Conservation (phyloP, 2,888 invertebrate species). For the Julus scandinavius region DNA sequence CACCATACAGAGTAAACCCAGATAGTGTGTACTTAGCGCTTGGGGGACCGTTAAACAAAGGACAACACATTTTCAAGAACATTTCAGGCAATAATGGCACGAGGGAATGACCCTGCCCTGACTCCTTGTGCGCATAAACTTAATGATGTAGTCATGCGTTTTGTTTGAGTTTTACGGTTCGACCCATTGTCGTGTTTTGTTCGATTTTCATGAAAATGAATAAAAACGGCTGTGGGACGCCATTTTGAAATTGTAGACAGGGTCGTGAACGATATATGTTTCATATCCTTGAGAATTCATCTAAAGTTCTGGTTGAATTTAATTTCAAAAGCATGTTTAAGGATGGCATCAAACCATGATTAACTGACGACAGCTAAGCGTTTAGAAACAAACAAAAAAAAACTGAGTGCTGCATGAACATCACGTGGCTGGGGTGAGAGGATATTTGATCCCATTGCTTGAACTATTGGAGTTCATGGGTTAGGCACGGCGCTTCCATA, state of each 20-base stretch:
- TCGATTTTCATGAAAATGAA: background rate
- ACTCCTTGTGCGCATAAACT: background rate
- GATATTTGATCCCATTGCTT: background rate
- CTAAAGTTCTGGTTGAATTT: background rate
- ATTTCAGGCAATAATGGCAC: background rate
- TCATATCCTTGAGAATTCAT: too few relatives aligned
- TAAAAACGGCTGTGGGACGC: background rate
- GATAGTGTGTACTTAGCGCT: background rate
- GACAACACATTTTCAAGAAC: background rate
- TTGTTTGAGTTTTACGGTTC: background rate
- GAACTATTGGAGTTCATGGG: background rate
- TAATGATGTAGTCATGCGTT: background rate
- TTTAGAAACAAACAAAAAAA: background rate
- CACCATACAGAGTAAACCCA: background rate
- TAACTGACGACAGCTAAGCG: background rate
- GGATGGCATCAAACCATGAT: background rate
- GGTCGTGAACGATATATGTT: too few relatives aligned
- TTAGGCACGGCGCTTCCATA: background rate
- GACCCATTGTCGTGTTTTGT: background rate
- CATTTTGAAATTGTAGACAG: background rate
- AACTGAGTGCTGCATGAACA: background rate
- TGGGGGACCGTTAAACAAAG: conserved; percentile 1
- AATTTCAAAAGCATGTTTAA: background rate
- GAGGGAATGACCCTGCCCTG: conserved; percentile 8
- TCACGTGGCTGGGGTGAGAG: background rate